Percentiles rank a stretch among this genome's conserved stretches.
Conservation (phyloP, 1,140 invertebrate genomes). For the Drosophila micromelanica region DNA sequence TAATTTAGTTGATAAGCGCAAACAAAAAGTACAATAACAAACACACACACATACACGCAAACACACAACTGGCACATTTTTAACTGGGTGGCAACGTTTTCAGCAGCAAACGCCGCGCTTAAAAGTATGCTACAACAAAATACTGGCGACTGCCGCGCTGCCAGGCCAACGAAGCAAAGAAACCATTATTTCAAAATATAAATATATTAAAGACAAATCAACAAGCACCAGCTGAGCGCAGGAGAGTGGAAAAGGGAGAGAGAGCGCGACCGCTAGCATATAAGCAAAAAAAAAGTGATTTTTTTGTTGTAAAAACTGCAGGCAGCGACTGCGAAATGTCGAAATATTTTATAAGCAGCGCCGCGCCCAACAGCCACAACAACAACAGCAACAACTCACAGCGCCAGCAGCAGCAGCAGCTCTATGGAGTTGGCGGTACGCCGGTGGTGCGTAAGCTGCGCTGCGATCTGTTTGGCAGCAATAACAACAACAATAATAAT, state of each 20-base stretch:
- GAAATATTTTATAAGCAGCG: constrained; percentile 73
- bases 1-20: constrained; percentile 83
- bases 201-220: constrained; percentile 3
- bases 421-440: constrained; percentile 48
- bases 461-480: constrained; percentile 50
- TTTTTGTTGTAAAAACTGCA: constrained; percentile 53
- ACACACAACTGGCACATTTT: constrained; percentile 30
- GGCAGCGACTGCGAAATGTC: constrained; percentile 69
- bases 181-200: constrained; percentile 15
- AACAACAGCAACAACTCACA: constrained; percentile 44
- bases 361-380: constrained; percentile 50
- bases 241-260: constrained; percentile 13
- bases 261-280: constrained; percentile 23
- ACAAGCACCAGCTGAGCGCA: too few species aligned
- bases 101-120: constrained; percentile 27
- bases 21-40: constrained; percentile 74
- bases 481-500: constrained; percentile 52
- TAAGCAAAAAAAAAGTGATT: constrained; percentile 2
- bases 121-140: constrained; percentile 69
- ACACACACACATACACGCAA: constrained; percentile 9
- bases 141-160: constrained; percentile 25
- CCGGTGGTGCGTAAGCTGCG: constrained; percentile 66
- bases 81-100: constrained; percentile 57
- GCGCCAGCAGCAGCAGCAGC: constrained; percentile 36
- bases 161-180: constrained; percentile 49